Evolutionary conservation across 2,797 vertebrate genomes (phyloP), one percentile per base, ranked within the genome.

Genomic region (Thaleichthys pacificus): DNA sequence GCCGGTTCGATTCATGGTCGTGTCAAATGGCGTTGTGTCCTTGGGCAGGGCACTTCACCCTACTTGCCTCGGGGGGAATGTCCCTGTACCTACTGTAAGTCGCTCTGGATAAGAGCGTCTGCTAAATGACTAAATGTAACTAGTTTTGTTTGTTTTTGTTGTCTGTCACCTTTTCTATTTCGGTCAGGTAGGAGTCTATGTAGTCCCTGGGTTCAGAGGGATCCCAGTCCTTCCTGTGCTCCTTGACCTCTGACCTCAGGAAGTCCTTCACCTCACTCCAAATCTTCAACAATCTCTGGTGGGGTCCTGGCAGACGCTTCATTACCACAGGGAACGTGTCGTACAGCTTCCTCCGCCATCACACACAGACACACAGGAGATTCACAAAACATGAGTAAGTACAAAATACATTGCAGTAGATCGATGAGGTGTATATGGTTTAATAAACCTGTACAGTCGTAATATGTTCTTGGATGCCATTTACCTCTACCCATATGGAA

Each of bases 101-200:
- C n/a, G n/a, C n/a, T n/a, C n/a, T n/a, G n/a, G n/a, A n/a, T n/a
- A n/a, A n/a, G n/a, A n/a, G n/a, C n/a, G n/a, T n/a, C n/a, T n/a
- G n/a, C n/a, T n/a, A n/a, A n/a, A n/a, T n/a, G n/a, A n/a, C n/a
- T n/a, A n/a, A n/a, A n/a, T n/a, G n/a, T n/a, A n/a, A n/a, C 9
- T 47, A 47, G 42, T 47, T 47, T 12, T 47, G 9, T 12, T 47
- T 47, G 42, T 47, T 47, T 8, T 0, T 17, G 24, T 21, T 47
- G 17, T 2, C 2, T 21, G 0, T 68, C 60, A 89, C 94, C 91
- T 83, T 93, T 71, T 90, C 77, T 38, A 94, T 93, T 87, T 95
- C 92, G 0, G 84, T 89, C 75, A 95, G 88, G 74, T 91, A 95
- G 77, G 90, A 92, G 82, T 95, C 94, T 0, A 95, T 94, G 82